A percentile compares a stretch with the other conserved stretches of the same genome.
phyloP scores from a whole-genome alignment of 92 coral and sea anemone genomes.

The Montipora capitata region DNA sequence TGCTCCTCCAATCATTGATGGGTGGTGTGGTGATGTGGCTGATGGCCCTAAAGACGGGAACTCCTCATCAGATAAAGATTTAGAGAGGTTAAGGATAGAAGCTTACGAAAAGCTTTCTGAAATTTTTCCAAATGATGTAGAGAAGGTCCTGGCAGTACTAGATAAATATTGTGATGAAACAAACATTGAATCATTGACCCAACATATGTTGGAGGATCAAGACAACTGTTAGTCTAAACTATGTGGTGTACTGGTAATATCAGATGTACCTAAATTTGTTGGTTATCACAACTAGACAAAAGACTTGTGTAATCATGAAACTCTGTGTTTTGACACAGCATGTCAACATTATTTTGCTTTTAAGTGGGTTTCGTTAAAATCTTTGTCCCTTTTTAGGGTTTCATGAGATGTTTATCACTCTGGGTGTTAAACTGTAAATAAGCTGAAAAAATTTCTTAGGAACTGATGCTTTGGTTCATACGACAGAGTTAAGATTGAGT shows the following conservation, averaged over 20 bases:
- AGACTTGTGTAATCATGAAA: background rate
- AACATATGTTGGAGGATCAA: constrained; percentile 60
- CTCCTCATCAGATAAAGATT: background rate
- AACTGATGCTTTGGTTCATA: no score
- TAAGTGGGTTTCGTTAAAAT: background rate
- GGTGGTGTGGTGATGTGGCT: constrained; percentile 69
- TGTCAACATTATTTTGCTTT: background rate
- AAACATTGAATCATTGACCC: constrained; percentile 69
- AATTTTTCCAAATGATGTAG: constrained; percentile 84
- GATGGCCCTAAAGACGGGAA: constrained; percentile 65
- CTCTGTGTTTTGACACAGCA: background rate
- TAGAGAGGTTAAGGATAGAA: constrained; percentile 67
- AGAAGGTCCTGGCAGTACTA: constrained; percentile 76
- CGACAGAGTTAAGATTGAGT: no score
- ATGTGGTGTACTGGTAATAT: background rate
- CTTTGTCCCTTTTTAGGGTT: background rate
- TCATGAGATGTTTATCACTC: background rate
- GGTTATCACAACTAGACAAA: background rate
- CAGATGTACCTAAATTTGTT: background rate
- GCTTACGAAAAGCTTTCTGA: constrained; percentile 84
- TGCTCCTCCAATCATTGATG: constrained; percentile 87
- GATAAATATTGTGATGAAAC: constrained; percentile 82
- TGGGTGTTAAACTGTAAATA: background rate
- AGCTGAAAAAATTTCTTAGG: background rate
- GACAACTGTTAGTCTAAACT: background rate